Evolutionary conservation across 2,888 invertebrate species (phyloP).

Genomic region (Isoperla grammatica): DNA sequence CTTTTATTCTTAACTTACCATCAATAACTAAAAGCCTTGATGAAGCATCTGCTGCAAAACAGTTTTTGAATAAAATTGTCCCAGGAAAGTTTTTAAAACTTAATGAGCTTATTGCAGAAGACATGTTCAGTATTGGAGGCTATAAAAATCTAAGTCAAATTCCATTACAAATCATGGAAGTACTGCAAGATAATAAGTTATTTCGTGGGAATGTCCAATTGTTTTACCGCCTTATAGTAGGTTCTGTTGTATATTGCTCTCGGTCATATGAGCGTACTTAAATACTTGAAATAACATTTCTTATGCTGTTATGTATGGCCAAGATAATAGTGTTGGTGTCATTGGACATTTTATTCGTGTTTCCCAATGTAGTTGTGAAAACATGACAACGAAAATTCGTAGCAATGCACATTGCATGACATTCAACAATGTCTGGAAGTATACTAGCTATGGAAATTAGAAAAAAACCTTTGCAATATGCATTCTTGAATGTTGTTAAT

Average conservation of each 20-base stretch:
- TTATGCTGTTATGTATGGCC: not conserved
- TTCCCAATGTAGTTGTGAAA: not conserved
- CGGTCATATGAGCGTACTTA: not conserved
- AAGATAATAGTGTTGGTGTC: not conserved
- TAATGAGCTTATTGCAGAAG: not conserved
- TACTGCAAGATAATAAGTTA: not conserved
- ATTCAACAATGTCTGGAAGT: no score
- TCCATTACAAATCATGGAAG: not conserved
- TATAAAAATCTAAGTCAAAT: not conserved
- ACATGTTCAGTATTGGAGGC: not conserved
- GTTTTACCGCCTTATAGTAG: not conserved
- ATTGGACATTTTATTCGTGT: not conserved
- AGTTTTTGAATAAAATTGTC: not conserved
- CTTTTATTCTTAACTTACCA: conserved; percentile 13
- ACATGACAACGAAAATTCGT: no score
- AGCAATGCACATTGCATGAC: no score
- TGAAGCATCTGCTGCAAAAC: not conserved
- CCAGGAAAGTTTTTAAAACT: not conserved
- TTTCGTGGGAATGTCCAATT: not conserved
- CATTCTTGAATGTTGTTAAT: no score
- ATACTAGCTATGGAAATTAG: no score
- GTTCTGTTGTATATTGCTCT: not conserved
- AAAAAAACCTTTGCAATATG: no score
- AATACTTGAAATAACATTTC: not conserved
- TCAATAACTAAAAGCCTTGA: not conserved